These are phyloP conservation scores for Thamnophis sirtalis DNA, from an alignment of 2,113 vertebrate genomes.

Conservation along the genomic window DNA sequence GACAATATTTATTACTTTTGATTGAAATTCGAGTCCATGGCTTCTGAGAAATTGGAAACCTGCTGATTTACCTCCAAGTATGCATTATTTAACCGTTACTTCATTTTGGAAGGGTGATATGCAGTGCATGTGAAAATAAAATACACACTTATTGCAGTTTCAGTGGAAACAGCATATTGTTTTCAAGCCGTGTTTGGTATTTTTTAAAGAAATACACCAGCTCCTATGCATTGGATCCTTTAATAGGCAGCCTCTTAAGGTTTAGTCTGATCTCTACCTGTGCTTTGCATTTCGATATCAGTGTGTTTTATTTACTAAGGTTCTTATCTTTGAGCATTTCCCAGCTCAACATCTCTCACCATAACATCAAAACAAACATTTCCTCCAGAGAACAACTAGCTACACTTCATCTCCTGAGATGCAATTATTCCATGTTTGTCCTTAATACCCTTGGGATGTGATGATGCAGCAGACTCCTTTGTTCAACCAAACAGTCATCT, in stretches of 20 bases:
- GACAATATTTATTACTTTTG: constrained; percentile 23
- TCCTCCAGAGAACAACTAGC: constrained; percentile 63
- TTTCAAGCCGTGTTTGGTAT: not conserved
- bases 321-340: constrained; percentile 19
- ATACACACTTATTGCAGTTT: not conserved
- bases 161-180: not conserved
- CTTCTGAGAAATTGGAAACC: not conserved
- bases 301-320: constrained; percentile 18
- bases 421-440: constrained; percentile 74
- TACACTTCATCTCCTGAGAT: constrained; percentile 72
- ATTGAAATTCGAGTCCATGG: constrained; percentile 8
- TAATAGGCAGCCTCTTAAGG: constrained; percentile 9
- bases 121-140: not conserved
- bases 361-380: constrained; percentile 49
- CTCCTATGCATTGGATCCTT: constrained; percentile 3
- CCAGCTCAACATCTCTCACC: constrained; percentile 24
- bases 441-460: constrained; percentile 20
- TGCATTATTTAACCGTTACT: constrained; percentile 13
- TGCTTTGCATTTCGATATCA: not conserved
- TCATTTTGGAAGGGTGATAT: constrained; percentile 31
- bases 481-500: constrained; percentile 7
- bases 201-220: not conserved
- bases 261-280: constrained; percentile 23
- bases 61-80: constrained; percentile 10
- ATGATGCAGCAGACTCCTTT: constrained; percentile 24